phyloP scores from a whole-genome alignment of 2,888 invertebrate genomes.

The Zaprionus obscuricornis region DNA sequence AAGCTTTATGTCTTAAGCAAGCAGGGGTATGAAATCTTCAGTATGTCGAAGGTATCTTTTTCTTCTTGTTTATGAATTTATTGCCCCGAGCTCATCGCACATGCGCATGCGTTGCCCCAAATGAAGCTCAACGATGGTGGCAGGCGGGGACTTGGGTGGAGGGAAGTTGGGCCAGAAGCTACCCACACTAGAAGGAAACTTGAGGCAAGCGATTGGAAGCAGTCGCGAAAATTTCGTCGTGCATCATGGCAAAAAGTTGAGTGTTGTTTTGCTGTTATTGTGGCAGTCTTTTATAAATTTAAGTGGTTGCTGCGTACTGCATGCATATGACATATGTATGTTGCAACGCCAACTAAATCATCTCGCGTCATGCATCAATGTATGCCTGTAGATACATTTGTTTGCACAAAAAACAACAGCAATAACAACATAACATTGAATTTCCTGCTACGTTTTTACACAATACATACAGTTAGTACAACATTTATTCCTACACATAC shows the following conservation, averaged over 20 bases:
- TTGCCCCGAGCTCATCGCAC: slow-evolving; percentile 65
- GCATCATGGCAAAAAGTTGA: slow-evolving; percentile 37
- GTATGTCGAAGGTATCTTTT: too few species aligned
- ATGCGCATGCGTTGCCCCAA: slow-evolving; percentile 76
- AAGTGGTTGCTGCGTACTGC: slow-evolving; percentile 73
- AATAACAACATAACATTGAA: slow-evolving; percentile 32
- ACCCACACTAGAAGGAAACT: slow-evolving; percentile 46
- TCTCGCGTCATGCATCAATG: slow-evolving; percentile 68
- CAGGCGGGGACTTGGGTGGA: neutral
- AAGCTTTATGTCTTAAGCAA: too few species aligned
- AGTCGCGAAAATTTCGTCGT: slow-evolving; percentile 57
- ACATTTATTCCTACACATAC: too few species aligned
- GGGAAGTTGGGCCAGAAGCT: slow-evolving; percentile 5
- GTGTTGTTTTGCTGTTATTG: slow-evolving; percentile 34
- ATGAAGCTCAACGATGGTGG: slow-evolving; percentile 60
- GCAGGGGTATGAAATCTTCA: too few species aligned
- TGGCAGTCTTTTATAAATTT: slow-evolving; percentile 63
- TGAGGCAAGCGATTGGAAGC: slow-evolving; percentile 39
- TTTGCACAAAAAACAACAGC: slow-evolving; percentile 55
- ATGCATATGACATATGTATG: slow-evolving; percentile 72
- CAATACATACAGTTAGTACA: too few species aligned
- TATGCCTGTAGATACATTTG: slow-evolving; percentile 58
- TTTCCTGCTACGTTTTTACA: too few species aligned
- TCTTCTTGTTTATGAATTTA: slow-evolving; percentile 64
- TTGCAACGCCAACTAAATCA: slow-evolving; percentile 78